Conservation (phyloP, 2,797 vertebrate species). For the Streptopelia turtur region DNA sequence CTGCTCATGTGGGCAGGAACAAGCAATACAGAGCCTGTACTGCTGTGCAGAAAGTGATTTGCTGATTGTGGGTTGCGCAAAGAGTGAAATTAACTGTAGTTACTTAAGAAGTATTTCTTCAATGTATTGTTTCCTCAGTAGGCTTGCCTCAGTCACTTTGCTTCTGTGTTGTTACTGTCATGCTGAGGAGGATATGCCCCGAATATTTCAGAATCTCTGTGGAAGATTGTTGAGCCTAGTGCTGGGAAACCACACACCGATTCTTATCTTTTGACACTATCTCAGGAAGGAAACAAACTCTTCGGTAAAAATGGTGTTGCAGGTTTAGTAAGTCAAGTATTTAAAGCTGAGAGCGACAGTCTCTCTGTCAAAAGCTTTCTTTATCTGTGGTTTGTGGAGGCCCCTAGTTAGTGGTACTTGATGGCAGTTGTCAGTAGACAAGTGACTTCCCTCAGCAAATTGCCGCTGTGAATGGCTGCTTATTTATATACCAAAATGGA, state of each 20-base stretch:
- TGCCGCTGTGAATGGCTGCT: slow-evolving; percentile 5
- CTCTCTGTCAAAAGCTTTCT: background rate
- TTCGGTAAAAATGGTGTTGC: background rate
- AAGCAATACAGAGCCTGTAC: background rate
- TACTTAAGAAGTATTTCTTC: background rate
- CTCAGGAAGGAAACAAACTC: slow-evolving; percentile 35
- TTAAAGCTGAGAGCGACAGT: background rate
- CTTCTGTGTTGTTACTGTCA: background rate
- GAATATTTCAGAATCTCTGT: slow-evolving; percentile 1
- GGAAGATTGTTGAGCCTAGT: background rate
- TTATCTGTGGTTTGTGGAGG: background rate
- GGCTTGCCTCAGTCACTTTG: background rate
- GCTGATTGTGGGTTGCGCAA: background rate
- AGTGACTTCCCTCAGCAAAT: background rate
- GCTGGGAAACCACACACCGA: background rate
- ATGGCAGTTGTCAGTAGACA: background rate
- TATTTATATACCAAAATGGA: slow-evolving; percentile 22
- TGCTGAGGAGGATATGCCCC: background rate
- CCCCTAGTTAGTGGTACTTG: background rate
- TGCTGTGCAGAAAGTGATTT: background rate
- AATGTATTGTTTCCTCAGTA: background rate
- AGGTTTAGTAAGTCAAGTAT: background rate
- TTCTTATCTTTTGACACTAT: background rate
- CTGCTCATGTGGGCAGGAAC: rapidly evolving
- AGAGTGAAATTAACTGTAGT: background rate